Conservation (phyloP, 37 sponge, comb jelly and placozoan genomes). For the Axinella damicornis region DNA sequence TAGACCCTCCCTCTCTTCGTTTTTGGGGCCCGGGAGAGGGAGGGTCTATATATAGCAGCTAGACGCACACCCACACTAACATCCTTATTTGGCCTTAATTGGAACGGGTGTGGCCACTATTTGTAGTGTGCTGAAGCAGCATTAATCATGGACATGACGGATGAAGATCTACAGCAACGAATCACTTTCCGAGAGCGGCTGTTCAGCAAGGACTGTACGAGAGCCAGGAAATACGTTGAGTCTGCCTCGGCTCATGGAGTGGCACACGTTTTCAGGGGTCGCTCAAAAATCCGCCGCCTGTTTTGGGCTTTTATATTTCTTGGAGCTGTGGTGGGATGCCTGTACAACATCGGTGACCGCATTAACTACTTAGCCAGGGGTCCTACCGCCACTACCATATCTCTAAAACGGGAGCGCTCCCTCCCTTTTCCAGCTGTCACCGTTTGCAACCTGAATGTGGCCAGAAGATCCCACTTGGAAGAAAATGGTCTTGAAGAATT, state of each 20-base stretch:
- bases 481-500: background rate
- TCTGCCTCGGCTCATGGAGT: constrained; percentile 47
- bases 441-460: constrained; percentile 32
- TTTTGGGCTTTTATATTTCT: constrained; percentile 55
- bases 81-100: too few relatives aligned
- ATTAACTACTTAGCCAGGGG: background rate
- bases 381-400: constrained; percentile 39
- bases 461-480: background rate
- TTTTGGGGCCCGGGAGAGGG: too few relatives aligned
- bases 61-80: too few relatives aligned
- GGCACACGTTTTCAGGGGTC: constrained; percentile 36
- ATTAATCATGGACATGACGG: too few relatives aligned
- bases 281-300: constrained; percentile 23
- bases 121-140: too few relatives aligned
- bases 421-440: constrained; percentile 40
- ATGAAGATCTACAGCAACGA: too few relatives aligned
- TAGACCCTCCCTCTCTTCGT: too few relatives aligned
- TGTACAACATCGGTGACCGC: constrained; percentile 28
- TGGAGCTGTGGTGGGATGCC: constrained; percentile 8
- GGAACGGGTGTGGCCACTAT: too few relatives aligned
- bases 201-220: background rate
- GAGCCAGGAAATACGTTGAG: constrained; percentile 21
- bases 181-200: background rate
- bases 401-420: background rate
- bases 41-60: too few relatives aligned